Evolutionary conservation across 2,797 vertebrate species (phyloP).

Genomic region (Coregonus ussuriensis): DNA sequence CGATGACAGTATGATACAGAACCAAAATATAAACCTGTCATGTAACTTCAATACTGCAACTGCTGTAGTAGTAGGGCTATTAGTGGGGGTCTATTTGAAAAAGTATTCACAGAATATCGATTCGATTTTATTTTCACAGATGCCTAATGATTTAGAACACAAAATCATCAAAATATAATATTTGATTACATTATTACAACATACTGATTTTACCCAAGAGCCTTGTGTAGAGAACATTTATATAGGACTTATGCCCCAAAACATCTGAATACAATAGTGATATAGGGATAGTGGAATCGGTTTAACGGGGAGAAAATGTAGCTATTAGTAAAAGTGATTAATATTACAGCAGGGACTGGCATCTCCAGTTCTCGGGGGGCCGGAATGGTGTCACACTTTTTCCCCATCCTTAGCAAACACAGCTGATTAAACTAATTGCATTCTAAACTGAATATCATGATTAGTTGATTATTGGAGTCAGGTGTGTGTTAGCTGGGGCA

Average conservation of each 20-base stretch:
- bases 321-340: no score
- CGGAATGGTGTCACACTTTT: no score
- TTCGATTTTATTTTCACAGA: constrained; percentile 46
- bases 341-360: no score
- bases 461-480: no score
- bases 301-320: no score
- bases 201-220: background rate
- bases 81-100: background rate
- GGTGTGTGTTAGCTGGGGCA: no score
- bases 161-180: constrained; percentile 36
- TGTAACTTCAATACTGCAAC: background rate
- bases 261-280: no score
- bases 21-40: background rate
- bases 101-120: constrained; percentile 28
- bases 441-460: no score
- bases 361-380: no score
- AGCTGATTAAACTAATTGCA: no score
- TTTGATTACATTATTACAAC: constrained; percentile 4
- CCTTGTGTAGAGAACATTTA: background rate
- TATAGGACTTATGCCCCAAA: background rate
- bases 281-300: no score
- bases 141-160: constrained; percentile 55
- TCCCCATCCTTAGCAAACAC: no score
- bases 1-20: background rate
- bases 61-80: background rate